Conservation (phyloP, 2,113 vertebrate genomes). For the Python bivittatus region DNA sequence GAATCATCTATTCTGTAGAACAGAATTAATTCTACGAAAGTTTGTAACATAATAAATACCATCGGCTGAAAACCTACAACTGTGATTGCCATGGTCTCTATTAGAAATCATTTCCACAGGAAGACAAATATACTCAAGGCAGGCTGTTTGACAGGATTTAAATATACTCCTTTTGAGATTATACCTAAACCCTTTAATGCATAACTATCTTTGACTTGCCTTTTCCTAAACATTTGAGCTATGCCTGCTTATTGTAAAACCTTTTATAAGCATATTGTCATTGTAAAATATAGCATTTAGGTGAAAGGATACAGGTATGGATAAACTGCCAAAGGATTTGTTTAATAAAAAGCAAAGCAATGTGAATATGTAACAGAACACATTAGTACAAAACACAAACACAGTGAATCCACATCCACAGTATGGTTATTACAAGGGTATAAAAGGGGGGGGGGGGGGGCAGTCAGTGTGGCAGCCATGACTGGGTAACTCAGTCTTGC, state of each 20-base stretch:
- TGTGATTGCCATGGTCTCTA: background rate
- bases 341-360: background rate
- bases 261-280: background rate
- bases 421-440: background rate
- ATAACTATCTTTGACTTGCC: background rate
- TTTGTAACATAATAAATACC: background rate
- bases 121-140: background rate
- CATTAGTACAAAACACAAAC: background rate
- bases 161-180: background rate
- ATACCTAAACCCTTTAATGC: background rate
- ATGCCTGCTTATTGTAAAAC: background rate
- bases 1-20: background rate
- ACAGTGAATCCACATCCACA: background rate
- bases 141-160: background rate
- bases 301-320: background rate
- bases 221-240: background rate
- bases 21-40: background rate
- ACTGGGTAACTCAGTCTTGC: background rate
- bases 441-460: no score
- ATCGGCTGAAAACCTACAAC: background rate
- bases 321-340: background rate
- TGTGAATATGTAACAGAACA: background rate
- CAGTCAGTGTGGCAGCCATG: background rate
- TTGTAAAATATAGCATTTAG: background rate
- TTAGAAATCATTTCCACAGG: background rate